Evolutionary conservation across 2,797 vertebrate genomes (phyloP).

Genomic region (Cynodonichthys magdalenae): DNA sequence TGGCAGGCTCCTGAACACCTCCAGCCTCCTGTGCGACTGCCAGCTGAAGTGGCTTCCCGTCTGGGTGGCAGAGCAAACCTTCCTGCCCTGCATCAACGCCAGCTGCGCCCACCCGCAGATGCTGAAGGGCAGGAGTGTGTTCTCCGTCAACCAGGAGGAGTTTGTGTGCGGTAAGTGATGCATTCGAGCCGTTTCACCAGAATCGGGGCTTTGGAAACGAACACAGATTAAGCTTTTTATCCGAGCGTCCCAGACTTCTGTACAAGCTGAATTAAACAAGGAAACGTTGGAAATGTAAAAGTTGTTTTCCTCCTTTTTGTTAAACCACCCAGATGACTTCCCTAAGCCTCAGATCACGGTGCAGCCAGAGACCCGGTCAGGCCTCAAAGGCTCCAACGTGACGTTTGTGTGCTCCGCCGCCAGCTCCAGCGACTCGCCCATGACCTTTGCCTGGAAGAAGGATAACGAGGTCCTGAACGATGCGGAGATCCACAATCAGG

Average conservation of each 20-base stretch:
- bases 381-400: conserved; percentile 91
- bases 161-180: conserved; percentile 95
- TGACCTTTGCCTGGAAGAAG: conserved; percentile 99
- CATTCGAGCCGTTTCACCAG: conserved; percentile 21
- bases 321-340: conserved; percentile 88
- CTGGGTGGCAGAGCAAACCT: conserved; percentile 93
- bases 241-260: conserved; percentile 3
- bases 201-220: conserved; percentile 17
- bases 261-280: conserved; percentile 28
- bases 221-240: conserved; percentile 59
- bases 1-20: conserved; percentile 91
- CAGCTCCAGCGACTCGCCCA: conserved; percentile 96
- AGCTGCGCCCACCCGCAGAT: conserved; percentile 95
- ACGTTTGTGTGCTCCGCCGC: conserved; percentile 95
- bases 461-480: conserved; percentile 93
- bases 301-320: conserved; percentile 7
- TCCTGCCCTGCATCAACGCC: conserved; percentile 88
- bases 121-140: conserved; percentile 92
- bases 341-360: conserved; percentile 97
- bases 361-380: conserved; percentile 95
- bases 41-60: conserved; percentile 96
- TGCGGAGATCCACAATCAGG: conserved; percentile 93
- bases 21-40: conserved; percentile 97
- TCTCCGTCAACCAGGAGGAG: conserved; percentile 86
- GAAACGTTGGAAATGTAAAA: conserved; percentile 42